phyloP scores from a whole-genome alignment of 1,140 invertebrate species.

The roundworm (Caenorhabditis elegans) region WBcel235 BX284605.5:9534001-9534500 shows the following conservation, averaged over 20 bases:
- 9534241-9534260: background rate
- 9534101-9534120: constrained; percentile 1
- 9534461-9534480: no score
- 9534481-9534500: no score
- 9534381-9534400: no score
- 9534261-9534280: constrained; percentile 1
- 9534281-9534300: background rate
- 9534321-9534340: constrained; percentile 12
- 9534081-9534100: constrained; percentile 13
- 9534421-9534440: no score
- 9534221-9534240: constrained; percentile 14
- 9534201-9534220: background rate
- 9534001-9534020: background rate
- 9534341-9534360: no score
- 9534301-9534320: background rate
- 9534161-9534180: constrained; percentile 1
- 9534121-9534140: constrained; percentile 17
- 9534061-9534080: background rate
- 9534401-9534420: no score
- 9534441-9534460: no score
- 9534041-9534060: background rate
- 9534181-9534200: background rate
- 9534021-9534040: background rate
- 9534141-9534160: constrained; percentile 11
- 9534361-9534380: no score